Base-by-base conservation (phyloP, 2,797 vertebrate genomes). In the Leuciscus waleckii region DNA sequence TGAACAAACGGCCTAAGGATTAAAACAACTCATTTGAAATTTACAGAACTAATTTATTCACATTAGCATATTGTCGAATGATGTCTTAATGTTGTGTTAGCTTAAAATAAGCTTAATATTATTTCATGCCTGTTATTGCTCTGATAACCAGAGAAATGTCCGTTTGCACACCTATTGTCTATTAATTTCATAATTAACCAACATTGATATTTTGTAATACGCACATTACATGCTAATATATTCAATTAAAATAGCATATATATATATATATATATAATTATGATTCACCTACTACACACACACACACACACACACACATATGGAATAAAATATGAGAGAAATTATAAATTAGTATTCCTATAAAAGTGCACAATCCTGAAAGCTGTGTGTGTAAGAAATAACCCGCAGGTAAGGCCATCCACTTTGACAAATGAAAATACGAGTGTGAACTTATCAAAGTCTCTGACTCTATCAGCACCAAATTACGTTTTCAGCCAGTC, bases 381-480 rank as follows among this genome's bases (percentile, higher is more conserved):
- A 65, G 56, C 70, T 67, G 56, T 75, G 81, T 84, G 73, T 56
- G 19, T 68, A 29, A 76, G 82, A 69, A 69, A 69, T 78, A 69
- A 78, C 65, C 65, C 67, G 19, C 67, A 85, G 83, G 67, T 71
- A 79, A 85, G 26, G 16, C 7, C 10, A 84, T 39, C 6, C 37
- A 58, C 17, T 69, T 73, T 79, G 68, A 80, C 41, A 79, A 80
- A 85, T 84, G 83, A 79, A 71, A 49, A 61, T 69, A 79, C 35
- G 37, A 70, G 13, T 61, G 49, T 61, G 68, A 85, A 71, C 76
- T 85, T 85, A 79, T 85, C 83, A 85, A 85, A 73, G 68, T 46
- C 54, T 71, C 76, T 2, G 54, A 79, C 65, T 79, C 83, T 79
- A 79, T 85, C 76, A 71, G 51, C 54, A 79, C 26, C 56, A 85